A percentile compares a stretch with the other conserved stretches of the same genome.
Evolutionary conservation across 2,113 vertebrate species (phyloP).

Genomic region (Megaptera novaeangliae): DNA sequence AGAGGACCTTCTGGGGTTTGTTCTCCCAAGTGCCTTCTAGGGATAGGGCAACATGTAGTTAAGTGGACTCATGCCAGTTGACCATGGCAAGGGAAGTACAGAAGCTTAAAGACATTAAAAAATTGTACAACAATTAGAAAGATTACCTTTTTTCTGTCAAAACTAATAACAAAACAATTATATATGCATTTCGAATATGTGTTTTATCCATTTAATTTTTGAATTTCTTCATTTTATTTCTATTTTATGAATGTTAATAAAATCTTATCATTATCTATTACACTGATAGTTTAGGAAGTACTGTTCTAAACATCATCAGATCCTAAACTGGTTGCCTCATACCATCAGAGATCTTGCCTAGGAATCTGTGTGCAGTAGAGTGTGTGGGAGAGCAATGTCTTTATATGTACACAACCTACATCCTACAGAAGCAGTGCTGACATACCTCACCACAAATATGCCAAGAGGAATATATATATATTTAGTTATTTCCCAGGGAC

Average conservation of each 20-base stretch:
- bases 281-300: background rate
- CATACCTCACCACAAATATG: background rate
- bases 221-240: background rate
- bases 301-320: background rate
- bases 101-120: background rate
- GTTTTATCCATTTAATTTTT: background rate
- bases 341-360: background rate
- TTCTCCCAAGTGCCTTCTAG: background rate
- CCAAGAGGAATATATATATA: background rate
- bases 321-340: background rate
- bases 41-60: background rate
- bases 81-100: background rate
- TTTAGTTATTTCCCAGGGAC: background rate
- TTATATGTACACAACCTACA: background rate
- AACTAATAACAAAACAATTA: background rate
- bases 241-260: background rate
- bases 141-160: background rate
- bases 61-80: background rate
- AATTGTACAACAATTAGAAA: background rate
- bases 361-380: background rate
- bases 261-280: background rate
- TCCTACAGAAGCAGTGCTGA: accelerated
- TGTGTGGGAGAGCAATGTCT: background rate
- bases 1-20: background rate
- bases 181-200: background rate